A percentile compares a stretch with the other conserved stretches of the same genome.
Conservation (phyloP, 2,113 vertebrate species). For the Dasyornis broadbenti region DNA sequence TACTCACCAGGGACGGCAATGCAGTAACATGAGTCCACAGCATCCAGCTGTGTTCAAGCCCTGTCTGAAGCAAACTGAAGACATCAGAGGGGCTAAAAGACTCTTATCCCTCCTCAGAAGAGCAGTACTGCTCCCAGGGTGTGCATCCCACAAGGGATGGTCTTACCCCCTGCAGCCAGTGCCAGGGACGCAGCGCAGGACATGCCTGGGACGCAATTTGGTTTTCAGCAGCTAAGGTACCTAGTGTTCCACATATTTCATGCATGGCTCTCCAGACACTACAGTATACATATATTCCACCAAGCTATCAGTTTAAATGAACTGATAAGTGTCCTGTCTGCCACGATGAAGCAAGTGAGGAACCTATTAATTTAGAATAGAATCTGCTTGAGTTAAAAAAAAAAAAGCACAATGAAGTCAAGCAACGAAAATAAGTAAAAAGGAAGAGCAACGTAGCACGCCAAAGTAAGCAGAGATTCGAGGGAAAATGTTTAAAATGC, state of each 20-base stretch:
- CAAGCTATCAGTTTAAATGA: neutral
- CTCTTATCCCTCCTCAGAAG: too few relatives aligned
- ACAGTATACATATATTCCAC: neutral
- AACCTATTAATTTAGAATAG: neutral
- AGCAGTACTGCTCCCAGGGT: fast-evolving
- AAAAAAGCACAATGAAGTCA: neutral
- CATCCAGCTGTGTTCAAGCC: fast-evolving
- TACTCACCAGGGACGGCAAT: neutral
- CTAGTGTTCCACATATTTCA: neutral
- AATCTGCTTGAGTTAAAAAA: neutral
- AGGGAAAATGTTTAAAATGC: neutral
- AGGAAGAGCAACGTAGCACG: neutral
- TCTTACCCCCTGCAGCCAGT: neutral
- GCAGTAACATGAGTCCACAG: neutral
- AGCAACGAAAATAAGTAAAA: neutral
- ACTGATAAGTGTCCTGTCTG: neutral
- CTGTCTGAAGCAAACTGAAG: neutral
- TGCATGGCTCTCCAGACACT: neutral
- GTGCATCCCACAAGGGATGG: neutral
- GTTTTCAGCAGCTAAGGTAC: neutral
- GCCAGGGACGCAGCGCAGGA: neutral
- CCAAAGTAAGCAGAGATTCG: neutral
- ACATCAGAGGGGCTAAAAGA: neutral
- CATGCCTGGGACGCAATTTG: neutral
- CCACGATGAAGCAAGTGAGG: neutral